Conservation (phyloP, 2,888 invertebrate species). For the Andrena flavipes region DNA sequence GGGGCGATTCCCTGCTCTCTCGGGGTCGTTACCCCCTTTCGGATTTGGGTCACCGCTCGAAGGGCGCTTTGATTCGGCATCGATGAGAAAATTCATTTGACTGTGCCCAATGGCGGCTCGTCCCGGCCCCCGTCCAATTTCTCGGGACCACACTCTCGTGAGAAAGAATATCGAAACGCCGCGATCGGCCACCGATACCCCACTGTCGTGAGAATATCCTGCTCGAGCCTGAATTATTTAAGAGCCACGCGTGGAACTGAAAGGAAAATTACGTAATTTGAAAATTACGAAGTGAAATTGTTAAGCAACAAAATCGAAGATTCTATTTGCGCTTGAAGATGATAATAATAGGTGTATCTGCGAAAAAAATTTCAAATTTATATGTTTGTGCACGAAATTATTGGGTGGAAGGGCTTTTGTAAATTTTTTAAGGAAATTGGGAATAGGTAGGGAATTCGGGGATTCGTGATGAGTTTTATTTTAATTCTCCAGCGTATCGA, state of each 20-base stretch:
- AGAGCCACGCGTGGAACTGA: too few species aligned
- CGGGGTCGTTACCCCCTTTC: conserved; percentile 83
- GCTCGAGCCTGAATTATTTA: conserved; percentile 31
- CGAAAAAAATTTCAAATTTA: too few species aligned
- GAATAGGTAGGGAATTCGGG: neutral
- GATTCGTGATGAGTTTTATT: neutral
- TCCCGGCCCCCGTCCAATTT: conserved; percentile 30
- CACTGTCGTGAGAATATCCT: conserved; percentile 41
- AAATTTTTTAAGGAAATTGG: neutral
- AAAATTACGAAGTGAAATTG: too few species aligned
- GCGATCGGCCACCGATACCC: conserved; percentile 17
- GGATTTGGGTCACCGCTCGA: conserved; percentile 80
- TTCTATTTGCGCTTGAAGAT: too few species aligned
- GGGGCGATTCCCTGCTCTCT: conserved; percentile 66
- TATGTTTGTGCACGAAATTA: too few species aligned
- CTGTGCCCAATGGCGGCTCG: conserved; percentile 35
- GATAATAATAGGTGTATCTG: too few species aligned
- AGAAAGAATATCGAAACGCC: conserved; percentile 52
- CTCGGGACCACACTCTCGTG: conserved; percentile 34
- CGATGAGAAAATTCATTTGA: conserved; percentile 69
- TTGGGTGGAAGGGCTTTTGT: too few species aligned
- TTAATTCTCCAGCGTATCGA: conserved; percentile 17
- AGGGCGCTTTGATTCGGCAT: conserved; percentile 64
- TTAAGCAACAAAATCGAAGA: too few species aligned
- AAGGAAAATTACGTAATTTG: neutral